Percentiles rank a stretch among this genome's conserved stretches.
Evolutionary conservation across 2,797 vertebrate species (phyloP).

Genomic region (Propithecus perrieri): DNA sequence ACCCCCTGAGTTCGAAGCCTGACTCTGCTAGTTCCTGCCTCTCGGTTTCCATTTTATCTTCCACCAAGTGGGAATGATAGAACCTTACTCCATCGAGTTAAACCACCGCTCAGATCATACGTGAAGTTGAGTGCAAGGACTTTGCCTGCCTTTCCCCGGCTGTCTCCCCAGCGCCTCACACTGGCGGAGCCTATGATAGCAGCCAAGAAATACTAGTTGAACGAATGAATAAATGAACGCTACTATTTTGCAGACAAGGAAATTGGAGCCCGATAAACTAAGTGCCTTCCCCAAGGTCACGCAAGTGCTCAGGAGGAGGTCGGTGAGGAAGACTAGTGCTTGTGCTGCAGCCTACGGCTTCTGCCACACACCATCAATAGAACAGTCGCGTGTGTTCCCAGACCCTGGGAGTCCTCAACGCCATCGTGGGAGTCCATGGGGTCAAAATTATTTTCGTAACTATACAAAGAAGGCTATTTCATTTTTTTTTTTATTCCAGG

Average conservation of each 20-base stretch:
- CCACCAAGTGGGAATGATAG: background rate
- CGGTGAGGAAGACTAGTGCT: fast-evolving
- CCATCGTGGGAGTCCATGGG: background rate
- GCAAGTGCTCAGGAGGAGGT: slow-evolving; percentile 13
- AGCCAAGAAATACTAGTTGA: background rate
- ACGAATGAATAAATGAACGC: background rate
- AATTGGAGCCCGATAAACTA: background rate
- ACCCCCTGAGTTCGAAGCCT: background rate
- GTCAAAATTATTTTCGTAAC: slow-evolving; percentile 46
- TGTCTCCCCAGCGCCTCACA: background rate
- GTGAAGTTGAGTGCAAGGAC: background rate
- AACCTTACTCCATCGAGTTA: background rate
- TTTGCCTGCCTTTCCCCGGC: background rate
- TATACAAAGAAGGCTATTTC: background rate
- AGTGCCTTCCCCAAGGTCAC: background rate
- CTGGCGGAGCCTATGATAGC: background rate
- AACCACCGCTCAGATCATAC: background rate
- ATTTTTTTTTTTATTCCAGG: background rate
- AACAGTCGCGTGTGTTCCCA: fast-evolving
- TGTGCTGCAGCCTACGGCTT: fast-evolving
- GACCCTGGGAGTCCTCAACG: background rate
- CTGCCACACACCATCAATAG: background rate
- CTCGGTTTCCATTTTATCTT: background rate
- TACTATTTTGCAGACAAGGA: background rate
- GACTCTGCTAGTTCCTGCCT: background rate